Evolutionary conservation across 2,797 vertebrate genomes (phyloP).

Genomic region (Triplophysa yarkandensis): DNA sequence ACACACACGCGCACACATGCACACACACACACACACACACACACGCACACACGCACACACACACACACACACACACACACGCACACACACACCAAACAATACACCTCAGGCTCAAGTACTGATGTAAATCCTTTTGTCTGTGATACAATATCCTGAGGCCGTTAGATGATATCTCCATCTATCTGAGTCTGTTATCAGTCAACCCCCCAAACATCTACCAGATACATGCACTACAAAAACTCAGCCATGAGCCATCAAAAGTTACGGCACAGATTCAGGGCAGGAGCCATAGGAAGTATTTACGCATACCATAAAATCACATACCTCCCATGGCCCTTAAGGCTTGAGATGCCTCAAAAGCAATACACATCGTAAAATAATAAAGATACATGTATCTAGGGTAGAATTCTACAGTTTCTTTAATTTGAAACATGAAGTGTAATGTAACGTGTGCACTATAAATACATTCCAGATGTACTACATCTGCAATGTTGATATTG

Average conservation of each 20-base stretch:
- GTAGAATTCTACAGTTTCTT: background rate
- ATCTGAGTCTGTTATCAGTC: slow-evolving; percentile 24
- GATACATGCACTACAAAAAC: slow-evolving; percentile 1
- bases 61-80: slow-evolving; percentile 8
- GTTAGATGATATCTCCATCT: slow-evolving; percentile 37
- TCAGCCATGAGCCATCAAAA: slow-evolving; percentile 3
- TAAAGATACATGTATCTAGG: background rate
- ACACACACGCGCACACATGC: background rate
- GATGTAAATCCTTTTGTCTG: slow-evolving; percentile 32
- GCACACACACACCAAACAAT: too few relatives aligned
- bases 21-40: too few relatives aligned
- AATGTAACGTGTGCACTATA: too few relatives aligned
- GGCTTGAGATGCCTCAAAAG: background rate
- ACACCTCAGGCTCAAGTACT: slow-evolving; percentile 22
- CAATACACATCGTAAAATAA: background rate
- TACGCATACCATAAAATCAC: background rate
- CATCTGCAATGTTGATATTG: too few relatives aligned
- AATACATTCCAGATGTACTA: too few relatives aligned
- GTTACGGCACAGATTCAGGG: background rate
- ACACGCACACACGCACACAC: too few relatives aligned
- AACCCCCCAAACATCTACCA: slow-evolving; percentile 18
- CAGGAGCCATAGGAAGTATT: slow-evolving; percentile 7
- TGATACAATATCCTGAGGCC: slow-evolving; percentile 27
- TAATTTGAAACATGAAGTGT: background rate
- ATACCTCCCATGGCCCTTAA: background rate